A percentile compares a stretch with the other conserved stretches of the same genome.
Conservation (phyloP, 92 coral and sea anemone species). For the Umimayanthus kanabou region DNA sequence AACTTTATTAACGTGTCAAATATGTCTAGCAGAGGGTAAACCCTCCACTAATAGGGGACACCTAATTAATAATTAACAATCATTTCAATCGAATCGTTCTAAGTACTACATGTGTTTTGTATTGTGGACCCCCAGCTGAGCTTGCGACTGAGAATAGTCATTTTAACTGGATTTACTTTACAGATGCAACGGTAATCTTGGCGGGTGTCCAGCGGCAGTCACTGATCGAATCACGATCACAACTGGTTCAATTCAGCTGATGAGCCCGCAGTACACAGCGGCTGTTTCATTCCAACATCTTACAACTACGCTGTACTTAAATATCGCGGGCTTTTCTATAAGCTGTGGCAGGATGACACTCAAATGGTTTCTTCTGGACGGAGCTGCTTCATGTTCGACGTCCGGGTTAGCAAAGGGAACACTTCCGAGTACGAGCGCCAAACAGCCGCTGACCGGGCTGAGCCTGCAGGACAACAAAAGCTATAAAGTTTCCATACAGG, state of each 20-base stretch:
- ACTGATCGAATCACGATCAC: constrained; percentile 38
- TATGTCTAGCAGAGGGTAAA: too few relatives aligned
- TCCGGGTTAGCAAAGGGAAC: constrained; percentile 15
- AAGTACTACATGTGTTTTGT: too few relatives aligned
- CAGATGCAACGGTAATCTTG: constrained; percentile 58
- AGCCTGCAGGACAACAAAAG: constrained; percentile 40
- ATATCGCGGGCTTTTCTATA: constrained; percentile 43
- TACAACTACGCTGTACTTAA: constrained; percentile 44
- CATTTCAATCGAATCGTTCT: too few relatives aligned
- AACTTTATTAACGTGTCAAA: too few relatives aligned
- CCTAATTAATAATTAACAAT: too few relatives aligned
- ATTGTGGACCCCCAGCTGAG: too few relatives aligned
- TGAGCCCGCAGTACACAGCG: constrained; percentile 24
- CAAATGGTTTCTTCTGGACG: constrained; percentile 53
- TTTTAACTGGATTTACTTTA: not conserved
- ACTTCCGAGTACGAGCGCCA: constrained; percentile 30
- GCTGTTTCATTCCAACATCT: constrained; percentile 48
- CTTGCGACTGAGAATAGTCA: too few relatives aligned
- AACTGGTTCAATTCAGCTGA: constrained; percentile 44
- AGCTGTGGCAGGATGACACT: constrained; percentile 48
- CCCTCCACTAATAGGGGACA: too few relatives aligned
- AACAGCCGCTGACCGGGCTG: constrained; percentile 54
- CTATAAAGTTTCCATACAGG: constrained; percentile 58
- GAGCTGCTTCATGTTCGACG: constrained; percentile 34
- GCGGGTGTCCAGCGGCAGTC: constrained; percentile 52